These are phyloP conservation scores for Stegostoma tigrinum DNA, from an alignment of 2,113 vertebrate species.

Conservation along the genomic window DNA sequence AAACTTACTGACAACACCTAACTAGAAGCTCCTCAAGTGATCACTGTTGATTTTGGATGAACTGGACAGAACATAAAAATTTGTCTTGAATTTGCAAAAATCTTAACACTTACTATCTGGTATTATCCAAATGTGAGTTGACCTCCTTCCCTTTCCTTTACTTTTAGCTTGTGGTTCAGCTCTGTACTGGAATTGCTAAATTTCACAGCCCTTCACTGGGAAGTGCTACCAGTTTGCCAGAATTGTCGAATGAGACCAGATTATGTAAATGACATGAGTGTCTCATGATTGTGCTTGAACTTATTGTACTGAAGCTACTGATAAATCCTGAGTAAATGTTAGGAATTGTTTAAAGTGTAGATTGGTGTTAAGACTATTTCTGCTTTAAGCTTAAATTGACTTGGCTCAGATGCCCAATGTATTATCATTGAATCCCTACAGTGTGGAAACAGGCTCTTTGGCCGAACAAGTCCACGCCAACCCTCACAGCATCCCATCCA, in stretches of 20 bases:
- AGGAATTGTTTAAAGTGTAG: background rate
- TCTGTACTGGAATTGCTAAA: background rate
- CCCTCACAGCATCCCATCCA: too few relatives aligned
- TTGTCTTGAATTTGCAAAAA: background rate
- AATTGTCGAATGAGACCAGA: background rate
- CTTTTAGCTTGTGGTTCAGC: background rate
- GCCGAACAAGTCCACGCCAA: too few relatives aligned
- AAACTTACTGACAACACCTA: background rate
- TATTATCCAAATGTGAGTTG: background rate
- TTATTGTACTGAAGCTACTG: background rate
- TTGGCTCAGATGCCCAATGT: background rate
- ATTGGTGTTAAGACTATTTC: background rate
- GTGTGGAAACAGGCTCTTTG: too few relatives aligned
- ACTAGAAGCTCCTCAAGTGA: background rate
- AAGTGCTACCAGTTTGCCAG: background rate
- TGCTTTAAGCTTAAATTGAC: background rate
- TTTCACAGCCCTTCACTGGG: background rate
- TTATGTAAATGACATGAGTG: background rate
- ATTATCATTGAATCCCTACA: too few relatives aligned
- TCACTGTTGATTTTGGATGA: background rate
- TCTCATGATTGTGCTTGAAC: background rate
- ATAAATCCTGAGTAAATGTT: background rate
- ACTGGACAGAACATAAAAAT: background rate
- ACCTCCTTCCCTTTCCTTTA: background rate
- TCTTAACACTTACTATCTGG: background rate